Base-by-base conservation (phyloP, 2,888 invertebrate genomes). In the Brachynemurus nebulosus region DNA sequence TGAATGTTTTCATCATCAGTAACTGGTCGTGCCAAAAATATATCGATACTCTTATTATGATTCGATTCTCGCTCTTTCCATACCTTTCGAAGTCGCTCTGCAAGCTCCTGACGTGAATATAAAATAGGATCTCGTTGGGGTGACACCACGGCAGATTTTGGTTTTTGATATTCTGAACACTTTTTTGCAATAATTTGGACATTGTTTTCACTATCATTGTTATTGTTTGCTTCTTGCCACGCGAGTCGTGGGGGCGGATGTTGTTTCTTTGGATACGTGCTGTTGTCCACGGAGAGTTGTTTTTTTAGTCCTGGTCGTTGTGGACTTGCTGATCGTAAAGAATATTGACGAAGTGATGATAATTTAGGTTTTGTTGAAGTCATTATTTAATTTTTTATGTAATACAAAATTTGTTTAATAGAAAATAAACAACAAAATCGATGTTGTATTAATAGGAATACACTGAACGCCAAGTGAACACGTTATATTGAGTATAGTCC, bases 21-120 rank as follows among this genome's bases (percentile, higher is more conserved):
- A 12, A 27, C 35, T n/a, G 65, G 61, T 48, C 71, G 72, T 0
- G 73, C 68, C 42, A 78, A 58, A 51, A 75, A 74, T 48, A 78
- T 78, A 44, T 72, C 72, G 30, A 78, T 63, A 56, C 76, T 78
- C 2, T 71, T 67, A 54, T 71, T 74, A n/a, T n/a, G n/a, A 47
- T 66, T 69, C 41, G 64, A 64, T 46, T 68, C 60, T 2, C 67
- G 56, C 30, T 69, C 65, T 45, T 65, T 64, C 69, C 70, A 70
- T 1, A 68, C 68, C 9, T 65, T 59, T 41, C 68, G 55, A 38
- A 70, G 51, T 50, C 71, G 55, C 52, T 69, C 66, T 3, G 67
- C 66, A 14, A 71, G 52, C 48, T 72, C 68, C 52, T 71, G 68
- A 35, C 71, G 57, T 2, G 61, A 57, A 44, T 59, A 55, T 14